These are phyloP conservation scores for Calosoma granatense DNA, from an alignment of 1,140 invertebrate species.

Conservation along the genomic window DNA sequence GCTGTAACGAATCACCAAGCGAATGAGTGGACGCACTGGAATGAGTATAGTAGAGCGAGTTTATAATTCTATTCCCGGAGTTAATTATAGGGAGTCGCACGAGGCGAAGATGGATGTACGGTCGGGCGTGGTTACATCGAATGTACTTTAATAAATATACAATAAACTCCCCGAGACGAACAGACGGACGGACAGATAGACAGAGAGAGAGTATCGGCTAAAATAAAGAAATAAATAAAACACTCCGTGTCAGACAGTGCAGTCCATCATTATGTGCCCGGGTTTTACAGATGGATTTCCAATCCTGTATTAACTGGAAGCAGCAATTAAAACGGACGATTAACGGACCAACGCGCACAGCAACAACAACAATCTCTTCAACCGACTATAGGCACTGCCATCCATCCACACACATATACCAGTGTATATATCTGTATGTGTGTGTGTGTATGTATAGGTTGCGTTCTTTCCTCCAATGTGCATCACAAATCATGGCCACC, in stretches of 20 bases:
- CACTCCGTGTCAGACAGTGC: background rate
- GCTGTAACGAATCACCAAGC: background rate
- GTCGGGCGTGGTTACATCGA: background rate
- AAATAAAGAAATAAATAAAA: background rate
- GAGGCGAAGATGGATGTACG: background rate
- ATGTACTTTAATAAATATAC: constrained; percentile 8
- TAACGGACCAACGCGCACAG: background rate
- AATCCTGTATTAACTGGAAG: background rate
- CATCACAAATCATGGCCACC: constrained; percentile 5
- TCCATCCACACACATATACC: too few species aligned
- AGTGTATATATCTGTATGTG: too few species aligned
- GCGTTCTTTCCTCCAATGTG: background rate
- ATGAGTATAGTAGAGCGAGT: too few species aligned
- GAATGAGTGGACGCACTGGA: background rate
- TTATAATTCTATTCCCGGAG: constrained; percentile 4
- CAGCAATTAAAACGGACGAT: constrained; percentile 3
- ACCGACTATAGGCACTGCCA: too few species aligned
- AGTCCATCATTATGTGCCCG: constrained; percentile 3
- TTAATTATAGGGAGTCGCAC: constrained; percentile 5
- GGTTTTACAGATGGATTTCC: background rate
- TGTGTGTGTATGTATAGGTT: too few species aligned
- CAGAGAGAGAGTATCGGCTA: too few species aligned
- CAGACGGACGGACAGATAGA: background rate
- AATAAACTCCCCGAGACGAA: background rate
- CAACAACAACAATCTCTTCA: too few species aligned